A percentile compares a stretch with the other conserved stretches of the same genome.
Conservation (phyloP, 1,140 invertebrate species). For the Atta cephalotes region DNA sequence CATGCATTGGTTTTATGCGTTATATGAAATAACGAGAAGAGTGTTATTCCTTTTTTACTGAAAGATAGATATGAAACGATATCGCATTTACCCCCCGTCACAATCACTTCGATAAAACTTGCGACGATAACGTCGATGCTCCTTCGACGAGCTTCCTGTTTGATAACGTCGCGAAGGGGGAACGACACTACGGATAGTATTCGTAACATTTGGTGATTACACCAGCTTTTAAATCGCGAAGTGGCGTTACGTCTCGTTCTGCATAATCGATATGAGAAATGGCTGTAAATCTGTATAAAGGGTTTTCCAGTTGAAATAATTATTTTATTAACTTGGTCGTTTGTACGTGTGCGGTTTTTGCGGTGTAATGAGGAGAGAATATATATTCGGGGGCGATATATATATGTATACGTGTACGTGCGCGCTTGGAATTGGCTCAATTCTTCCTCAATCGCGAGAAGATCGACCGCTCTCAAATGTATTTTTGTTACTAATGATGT, state of each 20-base stretch:
- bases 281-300: constrained; percentile 53
- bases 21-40: too few relatives aligned
- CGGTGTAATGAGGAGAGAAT: constrained; percentile 28
- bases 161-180: constrained; percentile 29
- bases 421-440: constrained; percentile 54
- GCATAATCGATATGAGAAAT: constrained; percentile 37
- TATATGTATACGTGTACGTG: constrained; percentile 30
- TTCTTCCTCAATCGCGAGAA: constrained; percentile 50
- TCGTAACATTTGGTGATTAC: constrained; percentile 6
- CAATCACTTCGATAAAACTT: constrained; percentile 28
- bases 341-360: constrained; percentile 56
- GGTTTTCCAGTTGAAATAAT: constrained; percentile 60
- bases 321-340: constrained; percentile 59
- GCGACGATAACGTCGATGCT: constrained; percentile 37
- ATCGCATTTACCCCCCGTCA: constrained; percentile 4
- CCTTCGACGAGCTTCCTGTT: constrained; percentile 42
- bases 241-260: constrained; percentile 33
- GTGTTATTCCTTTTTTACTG: background rate
- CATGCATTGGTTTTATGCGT: background rate
- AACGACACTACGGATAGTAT: constrained; percentile 15
- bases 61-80: background rate
- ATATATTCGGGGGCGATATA: constrained; percentile 35
- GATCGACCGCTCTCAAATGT: constrained; percentile 34
- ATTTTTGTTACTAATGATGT: constrained; percentile 38
- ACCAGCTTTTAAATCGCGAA: constrained; percentile 35